Evolutionary conservation across 2,797 vertebrate genomes (phyloP).

Genomic region (Pitangus sulphuratus): DNA sequence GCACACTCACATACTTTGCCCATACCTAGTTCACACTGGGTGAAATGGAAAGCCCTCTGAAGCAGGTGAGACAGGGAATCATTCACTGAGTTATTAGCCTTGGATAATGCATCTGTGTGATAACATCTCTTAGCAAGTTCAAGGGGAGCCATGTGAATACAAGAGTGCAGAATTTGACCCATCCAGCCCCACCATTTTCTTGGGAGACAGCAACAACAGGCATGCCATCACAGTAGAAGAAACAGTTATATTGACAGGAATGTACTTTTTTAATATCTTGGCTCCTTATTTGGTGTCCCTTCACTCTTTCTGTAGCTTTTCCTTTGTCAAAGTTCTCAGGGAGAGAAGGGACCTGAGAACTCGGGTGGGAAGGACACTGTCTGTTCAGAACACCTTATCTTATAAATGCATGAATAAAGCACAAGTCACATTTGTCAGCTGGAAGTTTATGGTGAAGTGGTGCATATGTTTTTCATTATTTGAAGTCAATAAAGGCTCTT

Average conservation of each 20-base stretch:
- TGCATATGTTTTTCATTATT: neutral
- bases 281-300: neutral
- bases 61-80: neutral
- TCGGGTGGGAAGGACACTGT: neutral
- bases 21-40: neutral
- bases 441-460: neutral
- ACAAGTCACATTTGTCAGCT: neutral
- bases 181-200: neutral
- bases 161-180: neutral
- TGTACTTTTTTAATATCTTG: neutral
- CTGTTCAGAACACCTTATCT: neutral
- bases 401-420: neutral
- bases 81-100: neutral
- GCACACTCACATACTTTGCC: accelerated
- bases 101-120: neutral
- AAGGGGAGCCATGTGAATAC: neutral
- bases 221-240: neutral
- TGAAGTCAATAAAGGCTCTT: conserved; percentile 3
- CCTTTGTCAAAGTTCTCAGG: neutral
- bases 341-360: neutral
- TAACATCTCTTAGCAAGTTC: neutral
- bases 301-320: neutral
- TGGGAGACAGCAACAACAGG: neutral
- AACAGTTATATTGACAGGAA: neutral
- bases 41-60: neutral